Evolutionary conservation across 2,797 vertebrate species (phyloP).

Genomic region (Sebastes hubbsi): DNA sequence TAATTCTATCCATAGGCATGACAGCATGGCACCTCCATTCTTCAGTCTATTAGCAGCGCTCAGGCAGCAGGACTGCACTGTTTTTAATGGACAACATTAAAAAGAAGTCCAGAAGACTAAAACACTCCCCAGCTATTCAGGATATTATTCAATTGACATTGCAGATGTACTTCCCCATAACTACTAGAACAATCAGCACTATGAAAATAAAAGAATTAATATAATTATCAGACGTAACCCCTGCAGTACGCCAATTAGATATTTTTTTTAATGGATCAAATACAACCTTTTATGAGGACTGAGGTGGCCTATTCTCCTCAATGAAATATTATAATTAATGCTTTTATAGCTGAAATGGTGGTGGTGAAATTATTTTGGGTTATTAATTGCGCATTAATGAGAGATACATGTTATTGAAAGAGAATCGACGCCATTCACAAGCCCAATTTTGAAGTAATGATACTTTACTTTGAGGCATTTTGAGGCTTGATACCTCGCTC

Average conservation of each 20-base stretch:
- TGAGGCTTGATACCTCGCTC: background rate
- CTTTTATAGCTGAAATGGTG: conserved; percentile 38
- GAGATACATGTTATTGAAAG: background rate
- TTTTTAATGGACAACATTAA: conserved; percentile 28
- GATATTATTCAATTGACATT: background rate
- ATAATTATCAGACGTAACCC: conserved; percentile 14
- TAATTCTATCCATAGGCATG: conserved; percentile 43
- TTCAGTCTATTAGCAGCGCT: conserved; percentile 60
- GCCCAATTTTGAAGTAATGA: background rate
- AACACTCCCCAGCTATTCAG: conserved; percentile 8
- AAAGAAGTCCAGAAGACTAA: conserved; percentile 22
- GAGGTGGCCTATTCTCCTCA: background rate
- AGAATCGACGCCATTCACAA: background rate
- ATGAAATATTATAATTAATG: conserved; percentile 25
- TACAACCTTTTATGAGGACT: background rate
- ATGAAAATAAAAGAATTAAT: background rate
- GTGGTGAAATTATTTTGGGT: conserved; percentile 5
- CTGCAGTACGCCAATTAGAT: conserved; percentile 13
- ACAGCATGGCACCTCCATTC: conserved; percentile 58
- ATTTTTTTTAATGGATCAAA: conserved; percentile 9
- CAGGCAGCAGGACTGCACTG: conserved; percentile 41
- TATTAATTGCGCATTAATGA: conserved; percentile 7
- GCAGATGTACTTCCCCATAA: background rate
- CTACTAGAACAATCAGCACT: background rate
- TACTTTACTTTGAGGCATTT: background rate